Conservation (phyloP, 2,113 vertebrate species). For the Salvator merianae region DNA sequence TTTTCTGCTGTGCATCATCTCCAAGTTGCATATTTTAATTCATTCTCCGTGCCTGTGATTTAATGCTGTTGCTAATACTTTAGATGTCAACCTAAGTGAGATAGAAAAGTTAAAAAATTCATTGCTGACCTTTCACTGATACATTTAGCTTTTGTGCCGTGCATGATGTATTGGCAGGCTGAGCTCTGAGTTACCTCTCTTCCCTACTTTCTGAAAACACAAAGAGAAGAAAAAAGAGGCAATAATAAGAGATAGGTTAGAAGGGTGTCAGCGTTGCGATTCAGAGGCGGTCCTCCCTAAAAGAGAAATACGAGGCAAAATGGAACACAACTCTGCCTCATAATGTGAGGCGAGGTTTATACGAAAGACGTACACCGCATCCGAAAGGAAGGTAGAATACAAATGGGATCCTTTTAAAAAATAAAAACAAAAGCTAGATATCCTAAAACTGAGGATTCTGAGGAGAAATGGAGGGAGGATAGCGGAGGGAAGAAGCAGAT, state of each 20-base stretch:
- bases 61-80: conserved; percentile 63
- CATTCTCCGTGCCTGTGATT: conserved; percentile 50
- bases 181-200: conserved; percentile 46
- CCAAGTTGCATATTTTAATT: conserved; percentile 65
- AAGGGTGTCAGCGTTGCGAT: conserved; percentile 1
- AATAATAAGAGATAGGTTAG: neutral
- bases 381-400: conserved; percentile 70
- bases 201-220: conserved; percentile 35
- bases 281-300: conserved; percentile 38
- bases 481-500: neutral
- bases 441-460: conserved; percentile 73
- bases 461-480: conserved; percentile 41
- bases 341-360: conserved; percentile 49
- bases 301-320: neutral
- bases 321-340: no score
- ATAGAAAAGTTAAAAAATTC: conserved; percentile 69
- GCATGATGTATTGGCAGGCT: conserved; percentile 25
- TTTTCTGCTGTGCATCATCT: neutral
- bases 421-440: conserved; percentile 7
- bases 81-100: conserved; percentile 59
- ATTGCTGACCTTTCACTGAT: conserved; percentile 64
- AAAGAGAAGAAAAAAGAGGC: neutral
- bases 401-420: conserved; percentile 69
- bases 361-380: conserved; percentile 71
- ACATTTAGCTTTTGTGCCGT: conserved; percentile 39